Conservation (phyloP, 2,888 invertebrate genomes). For the Machimus atricapillus region DNA sequence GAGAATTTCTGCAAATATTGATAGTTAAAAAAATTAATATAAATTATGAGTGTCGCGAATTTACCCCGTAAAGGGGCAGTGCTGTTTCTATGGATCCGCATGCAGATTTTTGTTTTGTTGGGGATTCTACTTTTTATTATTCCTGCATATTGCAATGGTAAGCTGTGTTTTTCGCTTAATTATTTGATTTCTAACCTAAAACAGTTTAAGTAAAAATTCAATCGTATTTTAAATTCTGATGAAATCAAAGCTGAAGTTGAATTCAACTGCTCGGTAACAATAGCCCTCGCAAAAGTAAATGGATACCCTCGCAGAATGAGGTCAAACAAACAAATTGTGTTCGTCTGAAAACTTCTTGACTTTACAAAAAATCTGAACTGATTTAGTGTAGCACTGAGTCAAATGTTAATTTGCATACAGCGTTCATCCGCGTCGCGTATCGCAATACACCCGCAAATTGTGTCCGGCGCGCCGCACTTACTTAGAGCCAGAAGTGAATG, state of each 20-base stretch:
- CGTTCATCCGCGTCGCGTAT: not conserved
- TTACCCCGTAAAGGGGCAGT: conserved; percentile 36
- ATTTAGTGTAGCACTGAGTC: not conserved
- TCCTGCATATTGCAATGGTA: not conserved
- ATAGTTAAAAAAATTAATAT: not conserved
- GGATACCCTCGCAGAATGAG: not conserved
- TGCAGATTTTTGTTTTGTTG: not conserved
- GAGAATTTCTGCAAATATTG: not conserved
- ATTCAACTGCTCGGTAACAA: not conserved
- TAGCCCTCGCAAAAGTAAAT: not conserved
- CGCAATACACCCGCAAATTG: not conserved
- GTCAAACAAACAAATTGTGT: not conserved
- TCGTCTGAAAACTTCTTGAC: not conserved
- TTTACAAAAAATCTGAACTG: not conserved
- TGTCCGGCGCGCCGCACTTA: not conserved
- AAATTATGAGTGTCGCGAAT: conserved; percentile 40
- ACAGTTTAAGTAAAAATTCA: not conserved
- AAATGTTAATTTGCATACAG: not conserved
- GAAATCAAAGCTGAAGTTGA: not conserved
- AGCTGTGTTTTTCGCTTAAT: not conserved
- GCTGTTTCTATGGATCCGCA: not conserved
- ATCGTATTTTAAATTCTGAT: not conserved
- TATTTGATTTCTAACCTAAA: not conserved
- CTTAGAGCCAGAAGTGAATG: not conserved
- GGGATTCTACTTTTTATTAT: not conserved